Base-by-base conservation (phyloP, 2,888 invertebrate genomes). In the Poecilobothrus nobilitatus region DNA sequence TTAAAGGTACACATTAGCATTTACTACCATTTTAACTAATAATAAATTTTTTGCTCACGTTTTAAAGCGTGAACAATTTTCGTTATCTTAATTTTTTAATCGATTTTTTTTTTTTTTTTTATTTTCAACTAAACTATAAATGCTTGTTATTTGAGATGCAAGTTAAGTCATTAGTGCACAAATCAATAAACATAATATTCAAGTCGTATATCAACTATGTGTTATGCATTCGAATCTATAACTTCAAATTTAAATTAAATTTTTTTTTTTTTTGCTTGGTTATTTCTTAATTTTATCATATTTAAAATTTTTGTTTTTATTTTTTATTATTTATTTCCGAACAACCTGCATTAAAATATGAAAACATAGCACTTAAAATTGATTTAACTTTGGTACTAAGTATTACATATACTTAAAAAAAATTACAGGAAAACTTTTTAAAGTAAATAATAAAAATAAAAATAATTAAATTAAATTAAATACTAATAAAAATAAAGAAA, bases 51-150 rank as follows among this genome's bases (percentile, higher is more conserved):
- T 53, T n/a, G 53, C 53, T 53, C 53, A 53, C 53, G 53, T 53
- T 53, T 53, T 18, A 53, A 53, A 53, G 53, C 53, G 53, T n/a
- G 53, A 53, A 53, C 53, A 53, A 53, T 53, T 53, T 53, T 53
- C 53, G 53, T 53, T 53, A 53, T 53, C 53, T 53, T 53, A 53
- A 53, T 53, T 53, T 27, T 41, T 53, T 53, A 53, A 53, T 53
- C 53, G 41, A 41, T 41, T 41, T 41, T 41, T 27, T 27, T 27
- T 27, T 27, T 27, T 27, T 27, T 4, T 27, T 27, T 27, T 27
- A 27, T 27, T 27, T 27, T 27, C 5, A 8, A 37, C 37, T 37
- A 10, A 53, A 18, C 18, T 53, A n/a, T n/a, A 53, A 53, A 53
- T 53, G n/a, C n/a, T 18, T 12, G 53, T 53, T 53, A 53, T 53